Evolutionary conservation across 2,888 invertebrate genomes (phyloP), one percentile per base, ranked within the genome.

Genomic region (Scaptomyza reducta): DNA sequence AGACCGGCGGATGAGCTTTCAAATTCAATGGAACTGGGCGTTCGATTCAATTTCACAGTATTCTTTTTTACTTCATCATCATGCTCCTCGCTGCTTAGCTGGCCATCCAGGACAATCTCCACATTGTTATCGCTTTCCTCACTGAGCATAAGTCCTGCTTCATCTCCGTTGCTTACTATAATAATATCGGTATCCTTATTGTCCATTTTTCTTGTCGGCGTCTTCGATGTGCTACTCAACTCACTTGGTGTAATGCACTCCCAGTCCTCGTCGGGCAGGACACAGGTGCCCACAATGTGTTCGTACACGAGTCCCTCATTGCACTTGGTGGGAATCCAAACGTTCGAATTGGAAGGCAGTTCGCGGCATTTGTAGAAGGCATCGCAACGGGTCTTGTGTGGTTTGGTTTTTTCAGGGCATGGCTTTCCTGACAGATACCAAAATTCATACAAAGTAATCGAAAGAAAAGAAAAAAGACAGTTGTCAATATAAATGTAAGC

Each of bases 231-330:
- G 49, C 53, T 70, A 1, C 33, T 22, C 16, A 54, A 42, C 40
- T 89, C 90, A 2, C 79, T 76, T 6, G 79, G 81, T 4, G 89
- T 74, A 9, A 79, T 67, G 68, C 92, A 92, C 49, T 92, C 92
- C 92, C 92, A 92, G 56, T 92, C 90, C 31, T 92, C 92, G n/a
- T 86, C 91, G 4, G 92, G 91, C 33, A 92, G 49, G 10, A 92
- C 92, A 68, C 92, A 92, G 31, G 89, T 83, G n/a, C 77, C 83
- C n/a, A 92, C 74, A 65, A 85, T 88, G 27, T 88, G 87, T 53
- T 92, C 92, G 62, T 90, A 92, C 3, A 92, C 80, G 7, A 92
- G 73, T 6, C 92, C 92, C 45, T 90, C 87, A 22, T 89, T 89
- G 59, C 92, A 92, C 42, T 79, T 87, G 7, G 77, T 74, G 4